These are phyloP conservation scores for Panagrolaimus sp. DNA, from an alignment of 1,140 invertebrate species.

Conservation along the genomic window DNA sequence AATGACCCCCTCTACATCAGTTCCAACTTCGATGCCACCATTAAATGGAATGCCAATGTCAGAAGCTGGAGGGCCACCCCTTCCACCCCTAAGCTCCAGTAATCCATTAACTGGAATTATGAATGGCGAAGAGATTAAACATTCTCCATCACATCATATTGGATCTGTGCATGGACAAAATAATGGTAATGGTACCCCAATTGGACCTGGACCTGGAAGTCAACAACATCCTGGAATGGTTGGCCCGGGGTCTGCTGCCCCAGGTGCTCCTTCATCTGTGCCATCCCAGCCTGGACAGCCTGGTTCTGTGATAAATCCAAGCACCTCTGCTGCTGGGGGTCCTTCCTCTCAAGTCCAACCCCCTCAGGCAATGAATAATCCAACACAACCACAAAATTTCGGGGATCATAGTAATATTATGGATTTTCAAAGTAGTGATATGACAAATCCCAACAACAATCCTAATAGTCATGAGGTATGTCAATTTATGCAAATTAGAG, in stretches of 20 bases:
- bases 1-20: conserved; percentile 3
- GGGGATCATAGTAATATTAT: background rate
- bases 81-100: background rate
- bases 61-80: background rate
- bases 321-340: too few species aligned
- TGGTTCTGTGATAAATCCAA: background rate
- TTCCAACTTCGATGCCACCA: background rate
- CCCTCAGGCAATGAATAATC: conserved; percentile 3
- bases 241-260: background rate
- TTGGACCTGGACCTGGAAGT: background rate
- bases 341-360: too few species aligned
- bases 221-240: background rate
- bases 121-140: conserved; percentile 8
- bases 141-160: background rate
- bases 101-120: background rate
- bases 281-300: background rate
- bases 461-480: conserved; percentile 5
- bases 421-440: background rate
- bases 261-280: background rate
- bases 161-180: background rate
- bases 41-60: background rate
- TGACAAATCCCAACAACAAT: conserved; percentile 2
- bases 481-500: background rate
- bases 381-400: background rate
- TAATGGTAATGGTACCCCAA: background rate